Percentiles rank a stretch among this genome's conserved stretches.
Conservation (phyloP, 2,113 vertebrate species). For the Perccottus glenii region DNA sequence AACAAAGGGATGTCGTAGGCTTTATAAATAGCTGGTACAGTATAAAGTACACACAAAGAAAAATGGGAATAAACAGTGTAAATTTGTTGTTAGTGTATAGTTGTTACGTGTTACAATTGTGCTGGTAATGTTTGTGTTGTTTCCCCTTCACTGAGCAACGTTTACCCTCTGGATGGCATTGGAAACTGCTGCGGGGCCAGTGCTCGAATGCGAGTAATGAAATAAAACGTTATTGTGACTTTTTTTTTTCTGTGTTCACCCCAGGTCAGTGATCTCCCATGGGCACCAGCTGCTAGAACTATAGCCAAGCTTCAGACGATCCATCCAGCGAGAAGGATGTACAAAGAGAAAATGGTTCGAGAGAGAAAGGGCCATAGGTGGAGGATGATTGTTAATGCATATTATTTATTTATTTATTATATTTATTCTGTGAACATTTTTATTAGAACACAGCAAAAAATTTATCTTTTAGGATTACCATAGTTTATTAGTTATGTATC, state of each 20-base stretch:
- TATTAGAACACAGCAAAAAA: neutral
- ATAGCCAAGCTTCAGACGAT: slow-evolving; percentile 25
- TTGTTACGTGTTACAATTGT: neutral
- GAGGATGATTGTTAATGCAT: slow-evolving; percentile 8
- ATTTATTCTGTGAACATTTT: neutral
- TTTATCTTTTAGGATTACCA: too few species aligned
- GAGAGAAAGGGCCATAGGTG: slow-evolving; percentile 2
- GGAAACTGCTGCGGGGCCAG: slow-evolving; percentile 34
- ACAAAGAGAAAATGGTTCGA: slow-evolving; percentile 2
- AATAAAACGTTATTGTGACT: slow-evolving; percentile 70
- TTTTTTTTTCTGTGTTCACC: slow-evolving; percentile 57
- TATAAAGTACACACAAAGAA: slow-evolving; percentile 4
- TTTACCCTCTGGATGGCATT: slow-evolving; percentile 68
- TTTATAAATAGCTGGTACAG: slow-evolving; percentile 19
- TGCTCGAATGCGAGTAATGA: slow-evolving; percentile 58
- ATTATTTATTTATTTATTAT: slow-evolving; percentile 5
- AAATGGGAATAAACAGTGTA: neutral
- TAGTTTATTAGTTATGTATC: too few species aligned
- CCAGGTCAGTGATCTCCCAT: slow-evolving; percentile 52
- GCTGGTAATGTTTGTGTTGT: slow-evolving; percentile 15
- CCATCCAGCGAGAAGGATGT: slow-evolving; percentile 9
- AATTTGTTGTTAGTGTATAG: neutral
- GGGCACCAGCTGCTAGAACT: slow-evolving; percentile 47
- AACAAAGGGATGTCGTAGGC: slow-evolving; percentile 7
- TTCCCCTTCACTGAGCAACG: slow-evolving; percentile 8